Evolutionary conservation across 2,888 invertebrate genomes (phyloP).

Genomic region (Leptinotarsa rubiginosa): DNA sequence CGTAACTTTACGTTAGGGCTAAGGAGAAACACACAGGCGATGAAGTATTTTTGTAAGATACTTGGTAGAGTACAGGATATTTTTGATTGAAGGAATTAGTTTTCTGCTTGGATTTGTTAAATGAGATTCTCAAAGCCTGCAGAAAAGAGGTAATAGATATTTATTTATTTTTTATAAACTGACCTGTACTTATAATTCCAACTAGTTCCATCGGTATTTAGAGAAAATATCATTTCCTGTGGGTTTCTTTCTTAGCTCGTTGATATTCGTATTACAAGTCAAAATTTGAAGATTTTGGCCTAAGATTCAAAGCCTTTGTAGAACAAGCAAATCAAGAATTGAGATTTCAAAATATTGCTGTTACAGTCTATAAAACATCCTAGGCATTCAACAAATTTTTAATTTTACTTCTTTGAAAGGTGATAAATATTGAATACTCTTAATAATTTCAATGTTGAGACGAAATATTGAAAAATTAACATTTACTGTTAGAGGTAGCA

Average conservation of each 20-base stretch:
- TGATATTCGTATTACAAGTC: slow-evolving; percentile 36
- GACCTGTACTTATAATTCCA: slow-evolving; percentile 43
- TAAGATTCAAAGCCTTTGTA: slow-evolving; percentile 42
- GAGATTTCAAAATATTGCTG: slow-evolving; percentile 30
- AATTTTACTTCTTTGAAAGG: slow-evolving; percentile 30
- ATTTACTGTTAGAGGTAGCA: slow-evolving; percentile 50
- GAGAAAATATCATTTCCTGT: slow-evolving; percentile 48
- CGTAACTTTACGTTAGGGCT: slow-evolving; percentile 59
- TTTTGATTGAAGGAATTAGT: slow-evolving; percentile 30
- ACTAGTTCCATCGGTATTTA: slow-evolving; percentile 42
- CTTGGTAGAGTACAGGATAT: slow-evolving; percentile 42
- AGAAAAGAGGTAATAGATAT: slow-evolving; percentile 33
- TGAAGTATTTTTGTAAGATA: slow-evolving; percentile 54
- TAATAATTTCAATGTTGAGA: slow-evolving; percentile 48
- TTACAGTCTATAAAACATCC: slow-evolving; percentile 21
- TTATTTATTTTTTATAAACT: slow-evolving; percentile 44
- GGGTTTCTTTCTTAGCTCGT: slow-evolving; percentile 47
- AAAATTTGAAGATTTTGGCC: slow-evolving; percentile 44
- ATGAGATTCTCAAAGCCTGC: slow-evolving; percentile 25
- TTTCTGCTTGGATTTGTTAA: slow-evolving; percentile 32
- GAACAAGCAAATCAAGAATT: slow-evolving; percentile 40
- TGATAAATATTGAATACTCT: slow-evolving; percentile 46
- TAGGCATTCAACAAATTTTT: slow-evolving; percentile 19
- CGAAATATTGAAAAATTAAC: slow-evolving; percentile 43
- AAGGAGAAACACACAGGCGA: slow-evolving; percentile 54